A percentile compares a stretch with the other conserved stretches of the same genome.
These are phyloP conservation scores for Caenorhabditis sulstoni DNA, from an alignment of 2,888 invertebrate species.

Conservation along the genomic window DNA sequence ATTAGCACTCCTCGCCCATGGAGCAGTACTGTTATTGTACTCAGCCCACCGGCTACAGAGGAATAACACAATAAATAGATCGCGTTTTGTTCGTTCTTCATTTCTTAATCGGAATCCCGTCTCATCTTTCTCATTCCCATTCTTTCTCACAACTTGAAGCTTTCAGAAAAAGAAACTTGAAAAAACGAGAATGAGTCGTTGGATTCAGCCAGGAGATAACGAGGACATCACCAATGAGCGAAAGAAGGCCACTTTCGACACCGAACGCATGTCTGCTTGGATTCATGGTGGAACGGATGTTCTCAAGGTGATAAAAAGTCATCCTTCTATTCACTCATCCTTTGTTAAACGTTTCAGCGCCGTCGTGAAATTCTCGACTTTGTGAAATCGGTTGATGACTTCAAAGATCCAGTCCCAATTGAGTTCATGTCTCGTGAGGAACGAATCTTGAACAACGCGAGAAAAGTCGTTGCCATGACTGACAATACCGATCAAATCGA, in stretches of 20 bases:
- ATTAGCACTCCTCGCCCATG: constrained; percentile 23
- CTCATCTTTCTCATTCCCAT: neutral
- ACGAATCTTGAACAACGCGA: constrained; percentile 80
- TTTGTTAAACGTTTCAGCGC: too few relatives aligned
- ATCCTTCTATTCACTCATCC: too few relatives aligned
- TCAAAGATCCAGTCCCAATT: constrained; percentile 78
- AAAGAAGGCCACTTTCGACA: constrained; percentile 62
- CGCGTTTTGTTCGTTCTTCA: too few relatives aligned
- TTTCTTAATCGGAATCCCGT: too few relatives aligned
- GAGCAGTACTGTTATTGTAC: neutral
- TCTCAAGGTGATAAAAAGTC: constrained; percentile 62
- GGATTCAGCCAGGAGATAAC: constrained; percentile 75
- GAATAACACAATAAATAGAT: neutral
- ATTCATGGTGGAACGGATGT: constrained; percentile 73
- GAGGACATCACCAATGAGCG: constrained; percentile 74
- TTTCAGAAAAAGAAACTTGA: too few relatives aligned
- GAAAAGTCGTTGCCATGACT: constrained; percentile 79
- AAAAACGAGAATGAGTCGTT: constrained; percentile 48
- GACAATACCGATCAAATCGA: constrained; percentile 77
- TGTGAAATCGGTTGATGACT: constrained; percentile 78
- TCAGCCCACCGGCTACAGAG: neutral
- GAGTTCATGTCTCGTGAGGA: constrained; percentile 81
- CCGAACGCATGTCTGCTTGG: constrained; percentile 70
- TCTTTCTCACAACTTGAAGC: neutral
- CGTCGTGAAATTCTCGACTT: constrained; percentile 76